Conservation (phyloP, 2,797 vertebrate species). For the Onychomys leucogaster region DNA sequence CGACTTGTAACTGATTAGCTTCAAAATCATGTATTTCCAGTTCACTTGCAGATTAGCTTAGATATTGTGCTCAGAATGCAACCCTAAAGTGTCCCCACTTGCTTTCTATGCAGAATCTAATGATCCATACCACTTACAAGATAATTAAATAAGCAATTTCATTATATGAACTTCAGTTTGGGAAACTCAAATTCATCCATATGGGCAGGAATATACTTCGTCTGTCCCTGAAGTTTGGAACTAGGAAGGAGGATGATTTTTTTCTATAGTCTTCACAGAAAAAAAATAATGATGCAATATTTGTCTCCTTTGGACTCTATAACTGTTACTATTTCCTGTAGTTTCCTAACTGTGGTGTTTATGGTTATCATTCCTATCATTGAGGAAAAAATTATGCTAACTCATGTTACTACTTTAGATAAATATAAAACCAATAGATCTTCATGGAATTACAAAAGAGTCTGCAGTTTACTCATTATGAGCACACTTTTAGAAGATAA, state of each 20-base stretch:
- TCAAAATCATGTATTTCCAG: not conserved
- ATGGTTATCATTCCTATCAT: not conserved
- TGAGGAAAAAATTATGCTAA: not conserved
- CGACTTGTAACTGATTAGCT: constrained; percentile 62
- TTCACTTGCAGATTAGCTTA: not conserved
- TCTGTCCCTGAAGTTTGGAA: not conserved
- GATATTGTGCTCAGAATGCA: not conserved
- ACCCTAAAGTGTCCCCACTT: not conserved
- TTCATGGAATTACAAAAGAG: not conserved
- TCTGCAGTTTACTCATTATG: not conserved
- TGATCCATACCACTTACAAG: not conserved
- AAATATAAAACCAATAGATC: not conserved
- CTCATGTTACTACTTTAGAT: not conserved
- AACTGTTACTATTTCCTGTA: not conserved
- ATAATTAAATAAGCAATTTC: not conserved
- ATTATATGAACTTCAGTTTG: not conserved
- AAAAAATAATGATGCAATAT: not conserved
- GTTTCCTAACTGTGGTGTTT: not conserved
- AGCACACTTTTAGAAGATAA: not conserved
- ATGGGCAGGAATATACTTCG: fast-evolving
- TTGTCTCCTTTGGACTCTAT: fast-evolving
- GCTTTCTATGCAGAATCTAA: not conserved
- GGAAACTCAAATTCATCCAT: not conserved
- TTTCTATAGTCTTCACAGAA: not conserved
- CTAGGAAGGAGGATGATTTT: not conserved